Percentiles rank a stretch among this genome's conserved stretches.
phyloP scores from a whole-genome alignment of 2,797 vertebrate species.

The Threskiornis aethiopicus region DNA sequence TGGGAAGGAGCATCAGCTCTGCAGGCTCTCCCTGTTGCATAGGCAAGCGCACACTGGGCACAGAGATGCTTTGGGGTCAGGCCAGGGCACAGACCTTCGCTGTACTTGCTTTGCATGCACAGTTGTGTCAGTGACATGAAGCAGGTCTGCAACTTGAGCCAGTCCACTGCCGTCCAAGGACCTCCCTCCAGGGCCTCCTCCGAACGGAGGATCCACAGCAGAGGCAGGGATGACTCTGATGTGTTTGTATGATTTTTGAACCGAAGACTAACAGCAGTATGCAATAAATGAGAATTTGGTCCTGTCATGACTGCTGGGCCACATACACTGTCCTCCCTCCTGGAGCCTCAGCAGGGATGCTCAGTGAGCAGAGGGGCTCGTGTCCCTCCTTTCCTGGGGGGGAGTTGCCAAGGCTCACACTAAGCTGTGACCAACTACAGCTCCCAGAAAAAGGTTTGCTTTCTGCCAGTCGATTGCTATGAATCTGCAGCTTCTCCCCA shows the following conservation, averaged over 20 bases:
- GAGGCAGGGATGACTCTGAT: not conserved
- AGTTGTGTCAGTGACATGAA: not conserved
- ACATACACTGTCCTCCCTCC: not conserved
- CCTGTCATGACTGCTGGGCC: not conserved
- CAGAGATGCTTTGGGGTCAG: not conserved
- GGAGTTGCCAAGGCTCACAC: not conserved
- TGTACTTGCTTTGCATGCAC: not conserved
- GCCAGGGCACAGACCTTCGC: accelerated
- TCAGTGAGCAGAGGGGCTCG: not conserved
- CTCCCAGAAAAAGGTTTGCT: not conserved
- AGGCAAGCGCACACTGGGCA: not conserved
- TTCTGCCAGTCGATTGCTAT: not conserved
- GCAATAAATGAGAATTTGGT: not conserved
- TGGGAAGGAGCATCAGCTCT: not conserved
- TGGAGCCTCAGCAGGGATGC: not conserved
- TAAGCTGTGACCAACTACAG: not conserved
- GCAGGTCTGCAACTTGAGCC: not conserved
- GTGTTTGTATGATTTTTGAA: not conserved
- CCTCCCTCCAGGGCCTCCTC: not conserved
- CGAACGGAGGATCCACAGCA: not conserved
- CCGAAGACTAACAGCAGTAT: not conserved
- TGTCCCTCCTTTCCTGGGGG: not conserved
- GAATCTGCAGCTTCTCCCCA: not conserved
- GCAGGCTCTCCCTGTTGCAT: not conserved
- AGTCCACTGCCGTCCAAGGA: not conserved